phyloP scores from a whole-genome alignment of 2,797 vertebrate species.

The Cossypha niveicapilla region DNA sequence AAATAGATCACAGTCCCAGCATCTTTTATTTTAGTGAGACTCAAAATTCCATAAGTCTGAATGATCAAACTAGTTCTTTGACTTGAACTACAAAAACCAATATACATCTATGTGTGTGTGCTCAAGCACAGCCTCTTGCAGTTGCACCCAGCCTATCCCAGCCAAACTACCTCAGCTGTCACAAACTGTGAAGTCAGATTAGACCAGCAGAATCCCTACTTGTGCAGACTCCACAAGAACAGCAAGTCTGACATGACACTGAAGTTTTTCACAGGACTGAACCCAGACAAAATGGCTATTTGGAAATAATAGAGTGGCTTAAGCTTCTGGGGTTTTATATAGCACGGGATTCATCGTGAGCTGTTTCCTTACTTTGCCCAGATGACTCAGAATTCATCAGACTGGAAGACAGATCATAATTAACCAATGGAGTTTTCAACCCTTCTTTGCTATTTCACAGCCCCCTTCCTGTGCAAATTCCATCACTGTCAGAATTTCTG shows the following conservation, averaged over 20 bases:
- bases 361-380: background rate
- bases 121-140: background rate
- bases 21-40: background rate
- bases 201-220: background rate
- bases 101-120: background rate
- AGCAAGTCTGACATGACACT: background rate
- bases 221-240: background rate
- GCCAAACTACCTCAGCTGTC: background rate
- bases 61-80: background rate
- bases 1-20: background rate
- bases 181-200: background rate
- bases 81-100: background rate
- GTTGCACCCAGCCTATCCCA: background rate
- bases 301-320: background rate
- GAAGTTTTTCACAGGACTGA: background rate
- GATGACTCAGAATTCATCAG: background rate
- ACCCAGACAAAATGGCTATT: background rate
- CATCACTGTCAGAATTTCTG: background rate
- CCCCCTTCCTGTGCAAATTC: background rate
- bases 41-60: background rate
- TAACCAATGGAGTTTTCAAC: background rate
- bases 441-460: rapidly evolving
- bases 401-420: background rate
- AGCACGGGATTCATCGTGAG: background rate
- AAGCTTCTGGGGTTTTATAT: background rate